Conservation (phyloP, 1,140 invertebrate species). For the Pseudomyrmex cubaensis region DNA sequence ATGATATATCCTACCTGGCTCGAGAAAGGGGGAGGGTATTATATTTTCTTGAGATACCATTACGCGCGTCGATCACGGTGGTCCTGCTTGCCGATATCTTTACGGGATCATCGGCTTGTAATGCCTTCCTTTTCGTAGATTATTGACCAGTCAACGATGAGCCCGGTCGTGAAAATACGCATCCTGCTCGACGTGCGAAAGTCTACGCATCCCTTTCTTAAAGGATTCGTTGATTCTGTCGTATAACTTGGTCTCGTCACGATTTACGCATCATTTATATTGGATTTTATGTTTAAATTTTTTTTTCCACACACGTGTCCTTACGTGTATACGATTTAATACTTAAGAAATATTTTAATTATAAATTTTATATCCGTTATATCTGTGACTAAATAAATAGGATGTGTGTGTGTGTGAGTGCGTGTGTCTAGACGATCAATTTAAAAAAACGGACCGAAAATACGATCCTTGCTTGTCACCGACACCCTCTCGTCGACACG, state of each 20-base stretch:
- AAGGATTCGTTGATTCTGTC: not conserved
- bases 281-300: no score
- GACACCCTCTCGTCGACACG: no score
- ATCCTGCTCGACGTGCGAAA: not conserved
- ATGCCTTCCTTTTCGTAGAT: constrained; percentile 84
- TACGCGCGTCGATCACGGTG: constrained; percentile 81
- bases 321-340: no score
- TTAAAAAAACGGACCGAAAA: no score
- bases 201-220: not conserved
- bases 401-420: no score
- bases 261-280: no score
- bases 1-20: constrained; percentile 51
- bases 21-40: constrained; percentile 74
- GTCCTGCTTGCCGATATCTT: constrained; percentile 81
- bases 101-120: constrained; percentile 83
- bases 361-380: no score
- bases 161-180: constrained; percentile 69
- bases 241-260: not conserved
- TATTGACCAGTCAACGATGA: constrained; percentile 82
- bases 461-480: no score
- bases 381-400: no score
- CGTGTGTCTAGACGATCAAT: no score
- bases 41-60: constrained; percentile 84
- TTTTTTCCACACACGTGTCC: no score
- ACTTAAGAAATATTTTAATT: no score